Conservation (phyloP, 2,797 vertebrate genomes). For the Hafferia zeledoni region DNA sequence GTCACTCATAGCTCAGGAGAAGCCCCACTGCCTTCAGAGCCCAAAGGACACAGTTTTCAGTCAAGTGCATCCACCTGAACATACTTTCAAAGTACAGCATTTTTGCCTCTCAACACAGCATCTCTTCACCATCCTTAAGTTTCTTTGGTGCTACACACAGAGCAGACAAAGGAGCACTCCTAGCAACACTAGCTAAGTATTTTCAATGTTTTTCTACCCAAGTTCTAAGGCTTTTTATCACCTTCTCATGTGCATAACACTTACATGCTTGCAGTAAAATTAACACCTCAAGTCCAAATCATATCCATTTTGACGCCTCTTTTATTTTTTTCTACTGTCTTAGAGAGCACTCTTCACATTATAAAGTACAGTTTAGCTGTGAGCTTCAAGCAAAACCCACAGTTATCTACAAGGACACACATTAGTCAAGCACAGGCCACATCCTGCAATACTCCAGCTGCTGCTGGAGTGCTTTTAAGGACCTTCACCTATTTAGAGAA, state of each 20-base stretch:
- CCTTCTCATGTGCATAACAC: background rate
- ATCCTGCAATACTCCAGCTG: background rate
- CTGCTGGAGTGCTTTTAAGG: background rate
- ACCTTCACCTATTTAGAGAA: background rate
- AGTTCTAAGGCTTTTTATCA: background rate
- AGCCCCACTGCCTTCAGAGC: background rate
- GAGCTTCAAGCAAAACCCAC: background rate
- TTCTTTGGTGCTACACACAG: background rate
- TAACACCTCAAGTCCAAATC: background rate
- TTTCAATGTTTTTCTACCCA: background rate
- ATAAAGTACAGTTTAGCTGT: background rate
- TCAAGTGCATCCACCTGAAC: background rate
- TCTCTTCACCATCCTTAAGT: background rate
- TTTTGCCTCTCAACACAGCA: background rate
- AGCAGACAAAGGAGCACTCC: background rate
- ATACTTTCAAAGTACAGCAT: background rate
- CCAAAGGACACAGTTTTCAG: background rate
- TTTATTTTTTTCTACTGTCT: background rate
- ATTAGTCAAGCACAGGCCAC: background rate
- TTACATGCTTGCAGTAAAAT: background rate
- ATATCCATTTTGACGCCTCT: background rate
- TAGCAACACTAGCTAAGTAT: background rate
- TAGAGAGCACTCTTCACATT: background rate
- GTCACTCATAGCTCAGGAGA: background rate
- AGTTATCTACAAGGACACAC: background rate